Conservation (phyloP, 2,888 invertebrate species). For the Clitarchus hookeri region DNA sequence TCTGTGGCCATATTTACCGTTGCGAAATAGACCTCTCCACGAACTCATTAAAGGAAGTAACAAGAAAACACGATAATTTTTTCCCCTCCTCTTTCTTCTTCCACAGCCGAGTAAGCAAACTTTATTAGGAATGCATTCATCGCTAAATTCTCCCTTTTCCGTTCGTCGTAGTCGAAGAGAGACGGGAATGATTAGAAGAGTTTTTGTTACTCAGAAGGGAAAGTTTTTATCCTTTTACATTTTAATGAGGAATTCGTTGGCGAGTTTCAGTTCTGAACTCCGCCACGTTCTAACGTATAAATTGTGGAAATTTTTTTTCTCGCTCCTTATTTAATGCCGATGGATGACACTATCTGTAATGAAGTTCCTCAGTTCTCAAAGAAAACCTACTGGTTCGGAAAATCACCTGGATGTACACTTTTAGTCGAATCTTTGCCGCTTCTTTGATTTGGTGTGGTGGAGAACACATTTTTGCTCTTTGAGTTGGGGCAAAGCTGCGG, state of each 20-base stretch:
- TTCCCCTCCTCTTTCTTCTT: background rate
- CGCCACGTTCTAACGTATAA: background rate
- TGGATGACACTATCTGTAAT: background rate
- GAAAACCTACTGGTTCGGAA: conserved; percentile 5
- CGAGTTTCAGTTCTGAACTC: background rate
- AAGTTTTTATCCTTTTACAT: background rate
- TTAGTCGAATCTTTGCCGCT: background rate
- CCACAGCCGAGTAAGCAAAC: background rate
- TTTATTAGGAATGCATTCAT: background rate
- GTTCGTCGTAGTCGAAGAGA: background rate
- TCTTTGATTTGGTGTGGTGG: too few species aligned
- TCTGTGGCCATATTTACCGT: background rate
- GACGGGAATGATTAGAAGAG: background rate
- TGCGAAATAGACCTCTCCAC: background rate
- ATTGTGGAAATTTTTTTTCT: background rate
- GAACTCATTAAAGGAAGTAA: conserved; percentile 6
- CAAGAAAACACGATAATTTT: background rate
- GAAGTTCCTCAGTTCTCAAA: background rate
- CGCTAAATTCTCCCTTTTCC: background rate
- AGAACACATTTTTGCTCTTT: too few species aligned
- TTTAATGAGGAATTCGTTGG: background rate
- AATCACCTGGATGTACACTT: background rate
- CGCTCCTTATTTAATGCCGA: background rate
- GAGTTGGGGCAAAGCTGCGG: too few species aligned
- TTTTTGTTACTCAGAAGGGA: background rate